A percentile compares a stretch with the other conserved stretches of the same genome.
These are phyloP conservation scores for Tricholauxania praeusta DNA, from an alignment of 2,888 invertebrate species.

Conservation along the genomic window DNA sequence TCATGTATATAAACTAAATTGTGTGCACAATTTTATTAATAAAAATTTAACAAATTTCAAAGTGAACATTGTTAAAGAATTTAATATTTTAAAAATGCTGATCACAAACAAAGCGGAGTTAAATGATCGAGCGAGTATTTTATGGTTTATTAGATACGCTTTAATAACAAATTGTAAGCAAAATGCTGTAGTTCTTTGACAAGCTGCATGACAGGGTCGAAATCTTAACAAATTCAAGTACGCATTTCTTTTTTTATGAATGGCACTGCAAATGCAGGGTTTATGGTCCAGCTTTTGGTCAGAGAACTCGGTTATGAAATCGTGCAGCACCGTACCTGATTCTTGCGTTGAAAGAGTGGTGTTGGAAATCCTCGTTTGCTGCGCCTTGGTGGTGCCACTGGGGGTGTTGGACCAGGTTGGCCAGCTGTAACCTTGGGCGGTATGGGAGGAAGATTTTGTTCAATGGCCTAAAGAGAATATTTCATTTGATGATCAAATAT, in stretches of 20 bases:
- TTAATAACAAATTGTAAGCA: no score
- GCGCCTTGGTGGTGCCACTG: conserved; percentile 76
- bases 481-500: not conserved
- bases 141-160: no score
- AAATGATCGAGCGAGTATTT: not conserved
- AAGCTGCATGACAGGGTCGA: no score
- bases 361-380: conserved; percentile 72
- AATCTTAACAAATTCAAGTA: no score
- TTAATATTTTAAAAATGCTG: not conserved
- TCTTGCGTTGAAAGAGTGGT: conserved; percentile 68
- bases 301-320: conserved; percentile 61
- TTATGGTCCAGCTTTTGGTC: conserved; percentile 14
- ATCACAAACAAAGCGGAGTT: conserved; percentile 7
- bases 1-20: not conserved
- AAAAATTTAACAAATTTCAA: not conserved
- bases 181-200: no score
- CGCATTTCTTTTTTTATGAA: no score
- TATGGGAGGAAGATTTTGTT: conserved; percentile 71
- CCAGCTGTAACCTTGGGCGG: conserved; percentile 72
- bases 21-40: conserved; percentile 21
- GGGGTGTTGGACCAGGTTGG: conserved; percentile 63
- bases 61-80: not conserved
- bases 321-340: conserved; percentile 68
- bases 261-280: conserved; percentile 14
- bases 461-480: conserved; percentile 59